phyloP scores from a whole-genome alignment of 2,113 vertebrate genomes.

The Tiliqua scincoides region DNA sequence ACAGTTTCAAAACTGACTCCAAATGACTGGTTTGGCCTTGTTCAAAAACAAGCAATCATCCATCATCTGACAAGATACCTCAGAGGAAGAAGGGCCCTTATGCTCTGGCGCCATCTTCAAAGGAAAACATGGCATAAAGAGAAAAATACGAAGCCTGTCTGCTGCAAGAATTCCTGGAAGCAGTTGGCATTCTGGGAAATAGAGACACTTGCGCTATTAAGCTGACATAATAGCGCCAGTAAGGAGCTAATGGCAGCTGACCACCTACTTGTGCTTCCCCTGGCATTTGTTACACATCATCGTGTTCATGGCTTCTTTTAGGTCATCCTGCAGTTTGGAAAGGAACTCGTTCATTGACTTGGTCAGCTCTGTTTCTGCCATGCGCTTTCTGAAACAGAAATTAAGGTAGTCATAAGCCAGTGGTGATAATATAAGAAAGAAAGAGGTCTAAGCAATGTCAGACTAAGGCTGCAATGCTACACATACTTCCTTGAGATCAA shows the following conservation, averaged over 20 bases:
- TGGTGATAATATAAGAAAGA: neutral
- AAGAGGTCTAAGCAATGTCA: neutral
- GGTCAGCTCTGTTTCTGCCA: constrained; percentile 89
- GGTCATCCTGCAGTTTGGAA: constrained; percentile 91
- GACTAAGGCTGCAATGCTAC: neutral
- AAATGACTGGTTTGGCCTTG: neutral
- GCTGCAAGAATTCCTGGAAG: neutral
- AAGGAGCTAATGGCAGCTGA: neutral
- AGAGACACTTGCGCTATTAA: neutral
- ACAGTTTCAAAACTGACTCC: neutral
- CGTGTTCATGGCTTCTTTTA: constrained; percentile 95
- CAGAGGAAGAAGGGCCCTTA: neutral
- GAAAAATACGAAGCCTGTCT: neutral
- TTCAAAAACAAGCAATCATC: neutral
- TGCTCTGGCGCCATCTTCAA: neutral
- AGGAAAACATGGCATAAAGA: neutral
- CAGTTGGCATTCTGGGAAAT: neutral
- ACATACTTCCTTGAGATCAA: neutral
- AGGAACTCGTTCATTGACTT: constrained; percentile 93
- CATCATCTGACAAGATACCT: neutral
- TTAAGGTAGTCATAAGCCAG: neutral
- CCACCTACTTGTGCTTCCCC: constrained; percentile 89
- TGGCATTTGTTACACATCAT: constrained; percentile 96
- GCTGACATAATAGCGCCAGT: neutral
- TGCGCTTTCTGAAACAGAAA: constrained; percentile 80